phyloP scores from a whole-genome alignment of 2,888 invertebrate genomes.

The Drosophila anomalipes region DNA sequence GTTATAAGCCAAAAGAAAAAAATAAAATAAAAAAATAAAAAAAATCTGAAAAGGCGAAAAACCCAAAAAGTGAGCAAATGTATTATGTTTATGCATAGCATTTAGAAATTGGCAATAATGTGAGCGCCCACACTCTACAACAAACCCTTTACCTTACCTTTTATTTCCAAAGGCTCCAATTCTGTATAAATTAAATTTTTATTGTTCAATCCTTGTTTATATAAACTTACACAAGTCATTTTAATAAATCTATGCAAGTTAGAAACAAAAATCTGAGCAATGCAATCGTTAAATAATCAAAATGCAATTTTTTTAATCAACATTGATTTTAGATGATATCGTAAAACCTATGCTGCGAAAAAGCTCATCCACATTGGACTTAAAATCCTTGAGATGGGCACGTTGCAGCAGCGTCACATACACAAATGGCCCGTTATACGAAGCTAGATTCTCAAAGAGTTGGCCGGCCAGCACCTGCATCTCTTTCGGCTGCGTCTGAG shows the following conservation, averaged over 20 bases:
- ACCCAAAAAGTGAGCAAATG: constrained; percentile 43
- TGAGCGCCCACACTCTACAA: constrained; percentile 46
- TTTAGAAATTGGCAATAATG: constrained; percentile 63
- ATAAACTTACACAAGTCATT: constrained; percentile 56
- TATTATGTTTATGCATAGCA: constrained; percentile 69
- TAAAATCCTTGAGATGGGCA: constrained; percentile 71
- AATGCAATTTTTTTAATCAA: constrained; percentile 42
- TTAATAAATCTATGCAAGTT: constrained; percentile 71
- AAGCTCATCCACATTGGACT: constrained; percentile 72
- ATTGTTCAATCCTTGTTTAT: constrained; percentile 65
- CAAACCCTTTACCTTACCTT: constrained; percentile 31
- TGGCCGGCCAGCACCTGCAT: constrained; percentile 77
- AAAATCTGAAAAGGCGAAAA: constrained; percentile 18
- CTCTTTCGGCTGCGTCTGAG: constrained; percentile 75
- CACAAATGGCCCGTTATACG: constrained; percentile 82
- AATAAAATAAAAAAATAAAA: constrained; percentile 11
- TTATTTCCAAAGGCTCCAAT: constrained; percentile 36
- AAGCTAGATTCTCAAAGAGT: constrained; percentile 65
- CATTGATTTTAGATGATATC: constrained; percentile 14
- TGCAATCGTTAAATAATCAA: constrained; percentile 56
- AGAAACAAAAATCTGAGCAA: constrained; percentile 57
- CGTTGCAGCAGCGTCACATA: constrained; percentile 79
- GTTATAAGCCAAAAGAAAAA: constrained; percentile 20
- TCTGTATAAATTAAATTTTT: constrained; percentile 58
- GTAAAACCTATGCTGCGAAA: constrained; percentile 55